Evolutionary conservation across 2,113 vertebrate species (phyloP), one percentile per base, ranked within the genome.

Genomic region (Monopterus albus): DNA sequence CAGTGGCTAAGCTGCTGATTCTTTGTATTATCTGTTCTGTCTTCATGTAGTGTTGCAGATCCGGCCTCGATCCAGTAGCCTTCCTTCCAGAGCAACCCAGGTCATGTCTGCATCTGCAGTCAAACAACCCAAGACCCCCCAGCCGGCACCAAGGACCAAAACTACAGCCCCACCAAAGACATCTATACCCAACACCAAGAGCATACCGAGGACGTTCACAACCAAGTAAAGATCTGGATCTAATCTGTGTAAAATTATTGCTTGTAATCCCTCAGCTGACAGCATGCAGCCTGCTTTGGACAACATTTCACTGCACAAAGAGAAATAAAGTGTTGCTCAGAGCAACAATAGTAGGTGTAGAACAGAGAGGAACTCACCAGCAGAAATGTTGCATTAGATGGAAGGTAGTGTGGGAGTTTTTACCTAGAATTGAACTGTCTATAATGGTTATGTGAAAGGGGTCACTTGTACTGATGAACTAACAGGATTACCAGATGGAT

Each of bases 171-270:
- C 83, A 18, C 89, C 94, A 17, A 93, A 79, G 18, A 93, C 85
- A 0, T 93, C 95, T 10, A 91, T 91, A 12, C 91, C 94, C 72
- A 95, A 88, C 92, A 91, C 29, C 66, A 60, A 49, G 74, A 60
- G 40, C 0, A 13, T 49, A 5, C 10, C 6, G 20, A 85, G 33
- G 74, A 61, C 12, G 36, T 13, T 59, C 45, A 2, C 39, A 17
- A 15, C 38, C 50, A 89, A 29, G 90, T 91, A 85, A 52, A 50
- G 47, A 59, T 31, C 5, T 31, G 29, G 8, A 31, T 31, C 29
- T 31, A 47, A 1, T 17, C 14, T 15, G 1, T 39, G 15, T 12
- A 4, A 4, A 33, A 40, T 23, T 0, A 5, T 7, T 28, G 11
- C 1, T 15, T 10, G 29, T 31, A 31, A 6, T 31, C 8, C 29